These are phyloP conservation scores for Lydus trimaculatus DNA, from an alignment of 2,888 invertebrate species.

Conservation along the genomic window DNA sequence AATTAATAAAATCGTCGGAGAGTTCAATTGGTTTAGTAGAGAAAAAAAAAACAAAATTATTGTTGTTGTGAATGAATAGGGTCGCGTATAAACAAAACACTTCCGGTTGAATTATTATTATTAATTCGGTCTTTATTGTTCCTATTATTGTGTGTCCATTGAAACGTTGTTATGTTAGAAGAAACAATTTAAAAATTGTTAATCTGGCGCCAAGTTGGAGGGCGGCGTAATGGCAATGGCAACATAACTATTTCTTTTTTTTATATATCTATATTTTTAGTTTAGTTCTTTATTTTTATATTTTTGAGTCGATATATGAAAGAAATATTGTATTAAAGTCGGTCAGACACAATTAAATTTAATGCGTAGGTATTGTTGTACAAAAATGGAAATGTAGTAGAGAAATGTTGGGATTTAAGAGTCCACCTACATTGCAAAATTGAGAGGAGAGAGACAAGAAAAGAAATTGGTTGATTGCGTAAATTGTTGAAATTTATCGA, in stretches of 20 bases:
- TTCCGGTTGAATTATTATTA: not conserved
- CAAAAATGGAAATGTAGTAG: not conserved
- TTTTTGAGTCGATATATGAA: not conserved
- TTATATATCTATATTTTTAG: not conserved
- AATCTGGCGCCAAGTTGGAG: not conserved
- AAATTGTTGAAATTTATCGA: no score
- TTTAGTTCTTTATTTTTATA: no score
- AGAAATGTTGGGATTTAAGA: not conserved
- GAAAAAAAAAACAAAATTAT: not conserved
- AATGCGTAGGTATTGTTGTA: not conserved
- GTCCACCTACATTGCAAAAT: not conserved
- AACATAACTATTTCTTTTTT: not conserved
- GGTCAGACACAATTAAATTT: not conserved
- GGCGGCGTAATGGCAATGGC: not conserved
- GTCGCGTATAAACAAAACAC: conserved; percentile 6
- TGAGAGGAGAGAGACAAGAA: no score
- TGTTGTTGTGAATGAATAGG: conserved; percentile 4
- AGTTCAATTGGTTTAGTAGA: not conserved
- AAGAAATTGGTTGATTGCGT: no score
- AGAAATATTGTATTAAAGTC: not conserved
- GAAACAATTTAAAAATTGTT: not conserved
- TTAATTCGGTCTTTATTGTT: not conserved
- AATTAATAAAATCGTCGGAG: not conserved
- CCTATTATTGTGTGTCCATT: not conserved
- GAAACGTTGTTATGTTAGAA: not conserved